A percentile compares a stretch with the other conserved stretches of the same genome.
Evolutionary conservation across 35 echinoderm and acorn worm genomes (phyloP).

Genomic region (Heliocidaris tuberculata): DNA sequence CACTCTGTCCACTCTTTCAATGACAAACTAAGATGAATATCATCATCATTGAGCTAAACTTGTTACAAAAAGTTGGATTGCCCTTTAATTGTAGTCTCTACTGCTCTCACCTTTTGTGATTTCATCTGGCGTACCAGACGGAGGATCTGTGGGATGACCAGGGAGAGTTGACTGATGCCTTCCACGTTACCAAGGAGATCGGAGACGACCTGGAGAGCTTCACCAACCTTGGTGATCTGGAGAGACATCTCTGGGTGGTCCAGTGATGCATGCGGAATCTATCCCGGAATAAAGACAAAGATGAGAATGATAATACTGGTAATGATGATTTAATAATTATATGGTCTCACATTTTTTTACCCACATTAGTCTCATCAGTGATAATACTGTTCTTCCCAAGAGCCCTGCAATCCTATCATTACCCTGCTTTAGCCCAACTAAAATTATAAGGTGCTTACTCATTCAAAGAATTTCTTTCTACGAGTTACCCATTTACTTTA

Average conservation of each 20-base stretch:
- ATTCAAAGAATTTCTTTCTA: too few relatives aligned
- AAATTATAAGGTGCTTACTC: too few relatives aligned
- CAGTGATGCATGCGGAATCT: slow-evolving; percentile 2
- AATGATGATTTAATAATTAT: neutral
- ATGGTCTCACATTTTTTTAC: too few relatives aligned
- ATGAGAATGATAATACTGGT: neutral
- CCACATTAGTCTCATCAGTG: neutral
- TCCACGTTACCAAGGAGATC: slow-evolving; percentile 31
- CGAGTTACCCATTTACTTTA: too few relatives aligned
- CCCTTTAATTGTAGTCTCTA: too few relatives aligned
- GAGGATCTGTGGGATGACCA: slow-evolving; percentile 8
- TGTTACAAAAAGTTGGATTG: too few relatives aligned
- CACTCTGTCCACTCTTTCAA: too few relatives aligned
- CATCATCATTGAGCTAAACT: too few relatives aligned
- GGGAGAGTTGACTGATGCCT: slow-evolving; percentile 20
- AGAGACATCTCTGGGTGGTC: slow-evolving; percentile 32
- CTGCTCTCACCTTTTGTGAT: slow-evolving; percentile 29
- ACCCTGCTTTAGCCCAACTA: too few relatives aligned
- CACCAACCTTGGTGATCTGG: neutral
- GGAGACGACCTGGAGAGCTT: slow-evolving; percentile 1
- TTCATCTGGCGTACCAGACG: slow-evolving; percentile 8
- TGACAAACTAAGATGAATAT: too few relatives aligned
- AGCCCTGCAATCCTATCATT: too few relatives aligned
- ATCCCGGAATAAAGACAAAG: neutral
- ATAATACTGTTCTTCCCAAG: neutral